Evolutionary conservation across 2,113 vertebrate species (phyloP).

Genomic region (Myrmophylax atrothorax): DNA sequence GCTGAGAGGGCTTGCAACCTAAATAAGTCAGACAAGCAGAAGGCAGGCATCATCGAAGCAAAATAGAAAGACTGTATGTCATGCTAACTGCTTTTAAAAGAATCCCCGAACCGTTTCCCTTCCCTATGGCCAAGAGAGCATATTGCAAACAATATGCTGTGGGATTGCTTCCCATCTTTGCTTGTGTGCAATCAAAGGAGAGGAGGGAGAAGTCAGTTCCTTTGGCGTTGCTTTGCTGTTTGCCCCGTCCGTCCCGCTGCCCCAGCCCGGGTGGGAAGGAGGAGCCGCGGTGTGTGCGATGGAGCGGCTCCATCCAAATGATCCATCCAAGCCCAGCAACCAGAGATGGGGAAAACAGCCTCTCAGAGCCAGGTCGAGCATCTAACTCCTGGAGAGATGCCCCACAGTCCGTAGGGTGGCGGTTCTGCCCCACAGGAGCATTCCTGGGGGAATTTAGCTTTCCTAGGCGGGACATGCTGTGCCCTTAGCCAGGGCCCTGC

Average conservation of each 20-base stretch:
- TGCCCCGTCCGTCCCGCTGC: not conserved
- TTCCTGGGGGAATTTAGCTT: not conserved
- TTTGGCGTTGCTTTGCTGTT: not conserved
- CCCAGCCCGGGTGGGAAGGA: accelerated
- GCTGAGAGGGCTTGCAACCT: conserved; percentile 20
- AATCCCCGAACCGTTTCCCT: conserved; percentile 32
- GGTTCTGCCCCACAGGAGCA: not conserved
- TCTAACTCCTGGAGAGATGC: not conserved
- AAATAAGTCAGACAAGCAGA: conserved; percentile 51
- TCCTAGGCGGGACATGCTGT: not conserved
- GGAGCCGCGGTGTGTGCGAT: not conserved
- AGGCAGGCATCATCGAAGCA: conserved; percentile 50
- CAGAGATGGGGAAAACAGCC: not conserved
- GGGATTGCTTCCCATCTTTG: conserved; percentile 48
- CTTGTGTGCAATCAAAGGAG: conserved; percentile 32
- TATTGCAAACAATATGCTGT: conserved; percentile 61
- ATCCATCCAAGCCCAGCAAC: not conserved
- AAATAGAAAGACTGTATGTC: conserved; percentile 53
- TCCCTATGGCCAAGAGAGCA: conserved; percentile 59
- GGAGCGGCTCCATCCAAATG: not conserved
- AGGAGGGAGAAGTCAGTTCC: not conserved
- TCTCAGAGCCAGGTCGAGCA: not conserved
- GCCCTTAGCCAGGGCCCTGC: not conserved
- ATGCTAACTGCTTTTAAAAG: conserved; percentile 57
- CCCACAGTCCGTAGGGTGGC: accelerated